Base-by-base conservation (phyloP, 1,140 invertebrate genomes). In the Drosophila dunni region DNA sequence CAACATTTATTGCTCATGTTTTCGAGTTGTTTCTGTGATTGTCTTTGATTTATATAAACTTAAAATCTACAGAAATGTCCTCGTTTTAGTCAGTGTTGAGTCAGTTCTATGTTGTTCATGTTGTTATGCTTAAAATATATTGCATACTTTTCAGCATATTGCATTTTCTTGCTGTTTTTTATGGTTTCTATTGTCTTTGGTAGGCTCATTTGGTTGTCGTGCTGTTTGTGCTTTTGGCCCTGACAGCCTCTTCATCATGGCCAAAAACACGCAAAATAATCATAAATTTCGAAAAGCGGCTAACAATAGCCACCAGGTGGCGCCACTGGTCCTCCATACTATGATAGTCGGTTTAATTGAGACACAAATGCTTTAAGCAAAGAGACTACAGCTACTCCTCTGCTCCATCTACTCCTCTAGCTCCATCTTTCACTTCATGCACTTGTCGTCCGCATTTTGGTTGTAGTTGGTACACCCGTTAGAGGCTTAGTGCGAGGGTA, bases 241-340 rank as follows among this genome's bases (percentile, higher is more conserved):
- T 58, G 63, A 66, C 63, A 72, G 54, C n/a, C 63, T 58, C 70
- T 72, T 67, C 46, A 67, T 72, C 70, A 67, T 67, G 70, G 54
- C 56, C 44, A 71, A 57, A 46, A 82, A 71, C 75, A 75, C 64
- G 80, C 76, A 62, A 79, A 77, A 76, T 84, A 77, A 79, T 69
- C 83, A 84, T 83, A 70, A 75, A 70, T 75, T 73, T 63, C 3
- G 36, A 53, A n/a, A 38, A 38, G 66, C 64, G 40, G 40, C 56
- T 72, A 76, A 83, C 71, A 84, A 82, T 75, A 71, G 50, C 61
- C 60, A 58, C 75, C 80, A 70, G 79, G 75, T 75, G 79, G 75
- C 75, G 58, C 62, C 64, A 81, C 56, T 53, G 11, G 11, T 6
- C 40, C n/a, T 42, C 10, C 40, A 13, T 29, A n/a, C 40, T 13